Conservation (phyloP, 2,113 vertebrate species). For the Austrofundulus limnaeus region DNA sequence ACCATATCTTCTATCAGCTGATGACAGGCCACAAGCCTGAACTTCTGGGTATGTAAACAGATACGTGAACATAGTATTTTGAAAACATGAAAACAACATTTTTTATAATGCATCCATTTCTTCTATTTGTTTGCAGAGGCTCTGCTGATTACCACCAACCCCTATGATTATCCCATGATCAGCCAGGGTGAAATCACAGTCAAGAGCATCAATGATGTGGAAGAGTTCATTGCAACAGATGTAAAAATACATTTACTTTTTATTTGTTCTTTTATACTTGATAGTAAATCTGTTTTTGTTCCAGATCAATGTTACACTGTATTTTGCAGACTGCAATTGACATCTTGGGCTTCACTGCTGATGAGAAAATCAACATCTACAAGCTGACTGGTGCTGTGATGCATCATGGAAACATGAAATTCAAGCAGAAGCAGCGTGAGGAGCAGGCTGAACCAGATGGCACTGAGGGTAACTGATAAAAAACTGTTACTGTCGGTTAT, state of each 20-base stretch:
- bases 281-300: no score
- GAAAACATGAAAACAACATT: not conserved
- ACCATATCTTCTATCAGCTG: slow-evolving; percentile 79
- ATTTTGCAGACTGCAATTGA: slow-evolving; percentile 71
- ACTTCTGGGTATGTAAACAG: slow-evolving; percentile 58
- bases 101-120: not conserved
- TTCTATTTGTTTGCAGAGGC: slow-evolving; percentile 59
- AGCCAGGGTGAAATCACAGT: slow-evolving; percentile 71
- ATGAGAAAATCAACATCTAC: slow-evolving; percentile 86
- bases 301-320: no score
- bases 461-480: slow-evolving; percentile 75
- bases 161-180: slow-evolving; percentile 73
- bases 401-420: slow-evolving; percentile 76
- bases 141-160: slow-evolving; percentile 74
- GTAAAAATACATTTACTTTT: slow-evolving; percentile 5
- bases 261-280: no score
- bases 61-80: not conserved
- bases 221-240: slow-evolving; percentile 59
- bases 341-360: slow-evolving; percentile 81
- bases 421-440: slow-evolving; percentile 76
- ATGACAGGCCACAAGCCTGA: slow-evolving; percentile 75
- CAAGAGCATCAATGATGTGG: slow-evolving; percentile 71
- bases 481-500: no score
- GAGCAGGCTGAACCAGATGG: slow-evolving; percentile 76
- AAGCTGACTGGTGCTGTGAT: slow-evolving; percentile 90